Evolutionary conservation across 2,113 vertebrate species (phyloP), one percentile per base, ranked within the genome.

Genomic region (Bos indicus): DNA sequence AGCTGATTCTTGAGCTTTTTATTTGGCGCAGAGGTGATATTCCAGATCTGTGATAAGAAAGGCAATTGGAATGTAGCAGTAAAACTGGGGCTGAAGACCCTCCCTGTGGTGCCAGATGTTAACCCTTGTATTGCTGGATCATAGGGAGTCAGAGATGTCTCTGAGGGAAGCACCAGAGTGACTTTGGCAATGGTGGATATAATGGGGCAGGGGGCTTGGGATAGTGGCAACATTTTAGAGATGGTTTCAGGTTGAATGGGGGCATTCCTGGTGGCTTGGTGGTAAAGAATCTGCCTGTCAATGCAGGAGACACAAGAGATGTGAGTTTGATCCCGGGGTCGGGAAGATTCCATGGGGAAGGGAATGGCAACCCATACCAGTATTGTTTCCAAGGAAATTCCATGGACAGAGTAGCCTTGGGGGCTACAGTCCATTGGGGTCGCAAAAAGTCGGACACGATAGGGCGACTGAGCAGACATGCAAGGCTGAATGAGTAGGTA

Each of bases 321-420:
- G 1, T 0, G 1, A 26, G 6, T 43, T 26, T 26, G 36, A 77
- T 77, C 71, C 71, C 0, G 0, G 71, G 40, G 40, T 43, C 6
- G 1, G 40, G 40, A 43, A 77, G 40, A 43, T 77, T 7, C 12
- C 12, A 26, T 77, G 36, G 23, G 5, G 40, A 77, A 43, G 40
- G 71, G 2, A 43, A 77, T 4, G 36, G 6, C 71, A 43, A 43
- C 12, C 71, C 40, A 77, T 0, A 2, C 40, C 23, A 77, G 23
- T 43, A 43, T 43, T 26, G 2, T 26, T 77, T 23, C 71, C 23
- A 15, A 40, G 71, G 71, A 43, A 77, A 77, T 43, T 43, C 71
- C 71, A 77, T 7, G 71, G 23, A 77, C 23, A 26, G 40, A 77
- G 71, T 4, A 77, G 36, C 36, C 71, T 26, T 23, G 36, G 43